Evolutionary conservation across 2,888 invertebrate species (phyloP).

Genomic region (Epinotia bilunana): DNA sequence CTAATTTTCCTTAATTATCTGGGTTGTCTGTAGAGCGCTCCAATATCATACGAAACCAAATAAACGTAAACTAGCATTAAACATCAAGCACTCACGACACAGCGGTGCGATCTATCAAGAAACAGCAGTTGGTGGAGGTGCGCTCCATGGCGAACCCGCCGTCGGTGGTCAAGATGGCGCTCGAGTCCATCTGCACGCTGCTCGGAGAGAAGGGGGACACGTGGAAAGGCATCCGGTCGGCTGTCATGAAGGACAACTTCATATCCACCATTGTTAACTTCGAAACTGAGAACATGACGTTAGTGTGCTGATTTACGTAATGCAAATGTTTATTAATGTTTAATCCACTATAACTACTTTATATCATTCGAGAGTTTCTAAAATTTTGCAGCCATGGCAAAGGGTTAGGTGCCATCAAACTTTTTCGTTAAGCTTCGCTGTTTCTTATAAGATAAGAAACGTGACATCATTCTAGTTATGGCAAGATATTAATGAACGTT

Average conservation of each 20-base stretch:
- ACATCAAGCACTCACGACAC: constrained; percentile 62
- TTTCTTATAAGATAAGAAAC: neutral
- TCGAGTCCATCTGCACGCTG: constrained; percentile 97
- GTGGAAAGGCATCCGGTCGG: constrained; percentile 96
- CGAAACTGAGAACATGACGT: constrained; percentile 96
- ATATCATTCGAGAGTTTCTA: too few species aligned
- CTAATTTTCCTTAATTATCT: neutral
- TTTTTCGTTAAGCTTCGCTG: too few species aligned
- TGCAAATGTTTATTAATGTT: constrained; percentile 37
- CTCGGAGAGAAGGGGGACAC: constrained; percentile 96
- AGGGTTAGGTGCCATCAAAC: too few species aligned
- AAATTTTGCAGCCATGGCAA: too few species aligned
- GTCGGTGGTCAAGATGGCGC: constrained; percentile 94
- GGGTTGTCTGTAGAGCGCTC: neutral
- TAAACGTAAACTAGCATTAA: constrained; percentile 58
- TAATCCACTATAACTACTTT: neutral
- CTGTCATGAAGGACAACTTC: constrained; percentile 98
- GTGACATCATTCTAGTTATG: neutral
- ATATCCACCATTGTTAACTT: constrained; percentile 97
- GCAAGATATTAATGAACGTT: constrained; percentile 6
- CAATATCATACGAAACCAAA: constrained; percentile 6
- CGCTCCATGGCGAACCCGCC: constrained; percentile 98
- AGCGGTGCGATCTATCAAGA: constrained; percentile 98
- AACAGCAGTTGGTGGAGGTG: constrained; percentile 97
- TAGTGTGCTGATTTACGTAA: constrained; percentile 79